These are phyloP conservation scores for Drosophila repletoides DNA, from an alignment of 1,140 invertebrate species.

Conservation along the genomic window DNA sequence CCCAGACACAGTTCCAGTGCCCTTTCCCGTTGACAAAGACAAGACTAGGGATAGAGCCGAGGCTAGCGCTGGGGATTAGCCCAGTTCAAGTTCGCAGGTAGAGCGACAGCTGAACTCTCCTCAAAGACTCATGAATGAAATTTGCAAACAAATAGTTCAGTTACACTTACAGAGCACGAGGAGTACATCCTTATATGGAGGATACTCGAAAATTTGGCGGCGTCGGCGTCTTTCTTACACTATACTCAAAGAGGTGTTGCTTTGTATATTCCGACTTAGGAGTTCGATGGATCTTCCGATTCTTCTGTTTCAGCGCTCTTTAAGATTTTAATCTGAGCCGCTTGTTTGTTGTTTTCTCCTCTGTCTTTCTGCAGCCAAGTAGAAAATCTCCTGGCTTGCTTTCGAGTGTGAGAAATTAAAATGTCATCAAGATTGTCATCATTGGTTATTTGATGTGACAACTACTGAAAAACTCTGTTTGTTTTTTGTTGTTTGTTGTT, in stretches of 20 bases:
- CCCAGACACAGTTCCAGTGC: too few species aligned
- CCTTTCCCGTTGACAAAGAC: constrained; percentile 43
- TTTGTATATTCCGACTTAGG: constrained; percentile 58
- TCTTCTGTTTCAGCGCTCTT: constrained; percentile 63
- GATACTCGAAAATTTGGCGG: constrained; percentile 3
- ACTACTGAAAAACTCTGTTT: constrained; percentile 50
- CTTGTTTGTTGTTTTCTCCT: constrained; percentile 51
- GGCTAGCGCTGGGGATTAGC: too few species aligned
- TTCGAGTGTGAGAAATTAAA: constrained; percentile 76
- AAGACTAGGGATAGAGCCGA: constrained; percentile 36
- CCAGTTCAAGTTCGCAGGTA: constrained; percentile 39
- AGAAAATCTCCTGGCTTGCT: constrained; percentile 61
- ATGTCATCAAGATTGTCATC: constrained; percentile 82
- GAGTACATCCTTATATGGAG: background rate
- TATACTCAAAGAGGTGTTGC: constrained; percentile 70
- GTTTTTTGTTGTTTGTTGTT: too few species aligned
- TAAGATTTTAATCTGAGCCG: constrained; percentile 71
- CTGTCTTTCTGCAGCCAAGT: constrained; percentile 64
- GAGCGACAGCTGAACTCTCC: constrained; percentile 46
- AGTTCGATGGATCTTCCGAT: constrained; percentile 47
- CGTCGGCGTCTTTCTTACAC: constrained; percentile 40
- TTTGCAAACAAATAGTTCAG: constrained; percentile 44
- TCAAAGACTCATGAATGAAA: constrained; percentile 51
- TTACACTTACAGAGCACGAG: constrained; percentile 3
- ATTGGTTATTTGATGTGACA: constrained; percentile 69